Evolutionary conservation across 1,140 invertebrate genomes (phyloP).

Genomic region (Argopecten irradians): DNA sequence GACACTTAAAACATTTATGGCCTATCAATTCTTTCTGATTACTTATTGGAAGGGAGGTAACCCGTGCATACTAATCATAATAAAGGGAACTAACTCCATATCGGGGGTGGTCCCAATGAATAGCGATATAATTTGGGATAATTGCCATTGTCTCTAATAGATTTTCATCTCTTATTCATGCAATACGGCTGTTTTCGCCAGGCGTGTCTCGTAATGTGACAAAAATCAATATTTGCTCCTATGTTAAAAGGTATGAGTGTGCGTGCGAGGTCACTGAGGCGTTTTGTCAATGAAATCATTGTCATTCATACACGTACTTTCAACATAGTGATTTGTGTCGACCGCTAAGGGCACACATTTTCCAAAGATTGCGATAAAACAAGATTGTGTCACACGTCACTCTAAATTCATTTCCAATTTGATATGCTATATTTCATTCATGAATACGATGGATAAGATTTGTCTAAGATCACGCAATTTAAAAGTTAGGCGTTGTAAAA

Average conservation of each 20-base stretch:
- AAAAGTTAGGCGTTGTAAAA: too few species aligned
- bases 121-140: background rate
- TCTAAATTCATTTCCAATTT: too few species aligned
- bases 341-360: too few species aligned
- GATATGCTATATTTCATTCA: too few species aligned
- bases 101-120: background rate
- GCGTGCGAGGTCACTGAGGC: background rate
- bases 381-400: too few species aligned
- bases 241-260: background rate
- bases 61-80: background rate
- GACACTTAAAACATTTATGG: too few species aligned
- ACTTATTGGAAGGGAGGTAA: background rate
- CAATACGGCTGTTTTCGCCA: background rate
- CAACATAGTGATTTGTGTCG: background rate
- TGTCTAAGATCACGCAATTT: too few species aligned
- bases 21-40: too few species aligned
- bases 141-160: background rate
- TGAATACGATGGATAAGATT: too few species aligned
- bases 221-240: background rate
- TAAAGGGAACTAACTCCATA: background rate
- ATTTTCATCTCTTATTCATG: slow-evolving; percentile 3
- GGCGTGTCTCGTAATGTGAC: background rate
- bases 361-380: too few species aligned
- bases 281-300: slow-evolving; percentile 4
- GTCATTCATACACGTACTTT: slow-evolving; percentile 13